phyloP scores from a whole-genome alignment of 2,113 vertebrate species.

The Chauna torquata region DNA sequence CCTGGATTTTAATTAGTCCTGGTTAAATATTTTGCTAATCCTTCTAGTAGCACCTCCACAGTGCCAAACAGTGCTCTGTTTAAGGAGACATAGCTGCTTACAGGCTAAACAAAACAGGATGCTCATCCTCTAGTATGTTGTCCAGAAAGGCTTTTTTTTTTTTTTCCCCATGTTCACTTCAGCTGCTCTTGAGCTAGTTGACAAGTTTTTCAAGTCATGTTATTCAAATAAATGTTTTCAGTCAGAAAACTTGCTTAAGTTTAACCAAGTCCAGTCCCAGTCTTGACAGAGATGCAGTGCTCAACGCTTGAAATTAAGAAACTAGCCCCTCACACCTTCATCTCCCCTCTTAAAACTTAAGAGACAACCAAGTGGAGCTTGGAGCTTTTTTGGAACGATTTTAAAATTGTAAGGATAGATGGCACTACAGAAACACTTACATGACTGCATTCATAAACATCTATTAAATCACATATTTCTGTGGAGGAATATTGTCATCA shows the following conservation, averaged over 20 bases:
- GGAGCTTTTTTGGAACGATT: not conserved
- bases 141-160: not conserved
- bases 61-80: not conserved
- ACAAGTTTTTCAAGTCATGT: not conserved
- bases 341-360: not conserved
- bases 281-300: not conserved
- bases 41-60: not conserved
- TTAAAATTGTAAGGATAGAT: not conserved
- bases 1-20: slow-evolving; percentile 38
- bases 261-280: not conserved
- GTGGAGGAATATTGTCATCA: not conserved
- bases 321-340: not conserved
- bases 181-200: not conserved
- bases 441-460: not conserved
- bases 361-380: not conserved
- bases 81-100: not conserved
- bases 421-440: not conserved
- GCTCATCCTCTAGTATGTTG: not conserved
- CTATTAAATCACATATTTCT: not conserved
- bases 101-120: not conserved
- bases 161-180: not conserved
- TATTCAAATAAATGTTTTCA: not conserved
- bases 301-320: not conserved
- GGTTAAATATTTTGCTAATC: slow-evolving; percentile 36
- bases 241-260: not conserved